Percentiles rank a stretch among this genome's conserved stretches.
Evolutionary conservation across 2,888 invertebrate genomes (phyloP).

Genomic region (Sycophila texana): DNA sequence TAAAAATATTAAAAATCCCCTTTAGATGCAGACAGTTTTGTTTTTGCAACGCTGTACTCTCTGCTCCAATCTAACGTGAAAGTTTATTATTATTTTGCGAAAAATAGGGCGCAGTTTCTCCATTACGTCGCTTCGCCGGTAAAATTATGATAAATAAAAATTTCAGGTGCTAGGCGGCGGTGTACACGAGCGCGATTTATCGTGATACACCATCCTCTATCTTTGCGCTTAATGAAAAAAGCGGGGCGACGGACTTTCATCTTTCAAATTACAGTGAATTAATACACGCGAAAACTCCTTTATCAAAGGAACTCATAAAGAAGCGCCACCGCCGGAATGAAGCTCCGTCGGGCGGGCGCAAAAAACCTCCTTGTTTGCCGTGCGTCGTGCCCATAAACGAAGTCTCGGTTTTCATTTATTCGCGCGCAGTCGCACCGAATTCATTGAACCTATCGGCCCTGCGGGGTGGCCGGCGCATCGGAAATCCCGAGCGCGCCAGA

Average conservation of each 20-base stretch:
- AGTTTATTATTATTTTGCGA: too few relatives aligned
- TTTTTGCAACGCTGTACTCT: too few relatives aligned
- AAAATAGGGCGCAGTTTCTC: too few relatives aligned
- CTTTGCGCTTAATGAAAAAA: background rate
- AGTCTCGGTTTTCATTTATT: background rate
- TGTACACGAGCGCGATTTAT: background rate
- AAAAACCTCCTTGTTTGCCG: background rate
- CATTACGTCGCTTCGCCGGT: too few relatives aligned
- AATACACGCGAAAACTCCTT: conserved; percentile 34
- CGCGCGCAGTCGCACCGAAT: background rate
- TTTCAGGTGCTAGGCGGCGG: background rate
- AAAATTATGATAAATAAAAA: background rate
- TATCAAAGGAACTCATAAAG: conserved; percentile 36
- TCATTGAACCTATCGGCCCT: background rate
- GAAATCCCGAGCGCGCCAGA: conserved; percentile 9
- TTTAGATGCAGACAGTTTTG: too few relatives aligned
- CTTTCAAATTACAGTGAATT: conserved; percentile 27
- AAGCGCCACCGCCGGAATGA: background rate
- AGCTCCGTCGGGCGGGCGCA: background rate
- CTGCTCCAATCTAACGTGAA: too few relatives aligned
- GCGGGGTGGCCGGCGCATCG: conserved; percentile 1
- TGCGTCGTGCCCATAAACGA: conserved; percentile 22
- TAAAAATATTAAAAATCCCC: too few relatives aligned
- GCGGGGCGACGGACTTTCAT: background rate
- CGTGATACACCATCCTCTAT: background rate